phyloP scores from a whole-genome alignment of 2,797 vertebrate genomes.

The Esox lucius region DNA sequence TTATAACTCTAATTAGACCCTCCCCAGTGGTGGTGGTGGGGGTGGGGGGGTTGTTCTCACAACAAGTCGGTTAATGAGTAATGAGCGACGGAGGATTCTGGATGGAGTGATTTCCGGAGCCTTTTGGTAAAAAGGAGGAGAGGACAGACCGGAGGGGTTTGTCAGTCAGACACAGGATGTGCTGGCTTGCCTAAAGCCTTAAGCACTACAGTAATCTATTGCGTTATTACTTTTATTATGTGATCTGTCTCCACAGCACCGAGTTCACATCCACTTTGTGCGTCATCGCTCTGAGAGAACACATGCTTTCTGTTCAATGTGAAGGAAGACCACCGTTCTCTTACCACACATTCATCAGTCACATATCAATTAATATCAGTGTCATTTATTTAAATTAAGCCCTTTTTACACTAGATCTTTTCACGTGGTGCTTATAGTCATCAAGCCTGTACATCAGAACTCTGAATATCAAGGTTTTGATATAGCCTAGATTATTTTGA shows the following conservation, averaged over 20 bases:
- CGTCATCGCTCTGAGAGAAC: not conserved
- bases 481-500: not conserved
- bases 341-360: no score
- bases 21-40: slow-evolving; percentile 7
- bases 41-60: slow-evolving; percentile 23
- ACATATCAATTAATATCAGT: no score
- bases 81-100: slow-evolving; percentile 24
- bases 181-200: not conserved
- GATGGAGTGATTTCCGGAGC: slow-evolving; percentile 8
- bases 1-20: slow-evolving; percentile 60
- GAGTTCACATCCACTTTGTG: not conserved
- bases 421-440: no score
- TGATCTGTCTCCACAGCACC: not conserved
- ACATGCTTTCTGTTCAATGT: no score
- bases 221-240: not conserved
- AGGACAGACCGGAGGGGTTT: not conserved
- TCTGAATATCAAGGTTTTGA: not conserved
- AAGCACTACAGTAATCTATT: not conserved
- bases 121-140: not conserved
- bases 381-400: no score
- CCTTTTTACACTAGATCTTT: no score
- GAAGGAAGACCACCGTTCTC: no score
- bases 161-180: not conserved
- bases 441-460: not conserved
- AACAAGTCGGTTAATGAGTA: slow-evolving; percentile 37